Evolutionary conservation across 1,140 invertebrate genomes (phyloP).

Genomic region (Atopsyche davidsoni): DNA sequence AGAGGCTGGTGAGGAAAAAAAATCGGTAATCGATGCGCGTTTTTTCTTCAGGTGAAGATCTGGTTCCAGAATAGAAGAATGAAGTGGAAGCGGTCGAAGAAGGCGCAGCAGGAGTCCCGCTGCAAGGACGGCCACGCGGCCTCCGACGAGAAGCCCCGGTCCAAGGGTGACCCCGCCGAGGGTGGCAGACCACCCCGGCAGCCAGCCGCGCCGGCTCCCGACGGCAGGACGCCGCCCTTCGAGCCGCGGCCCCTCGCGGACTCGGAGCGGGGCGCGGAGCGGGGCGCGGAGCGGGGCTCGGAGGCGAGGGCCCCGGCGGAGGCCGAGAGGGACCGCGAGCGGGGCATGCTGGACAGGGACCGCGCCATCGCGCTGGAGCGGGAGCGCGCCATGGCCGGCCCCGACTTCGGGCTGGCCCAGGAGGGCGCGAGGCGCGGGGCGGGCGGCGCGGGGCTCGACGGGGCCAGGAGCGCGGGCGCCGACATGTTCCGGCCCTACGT

Average conservation of each 20-base stretch:
- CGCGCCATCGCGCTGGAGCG: conserved; percentile 15
- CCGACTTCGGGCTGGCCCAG: conserved; percentile 31
- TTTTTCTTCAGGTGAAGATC: conserved; percentile 74
- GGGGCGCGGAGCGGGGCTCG: no score
- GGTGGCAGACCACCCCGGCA: conserved; percentile 30
- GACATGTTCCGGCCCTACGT: conserved; percentile 51
- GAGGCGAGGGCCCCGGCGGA: not conserved
- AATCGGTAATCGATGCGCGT: no score
- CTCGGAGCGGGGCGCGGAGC: no score
- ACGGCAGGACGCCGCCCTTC: no score
- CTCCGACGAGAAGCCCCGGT: conserved; percentile 35
- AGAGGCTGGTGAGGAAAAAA: no score
- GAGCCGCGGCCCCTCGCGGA: not conserved
- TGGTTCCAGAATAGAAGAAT: conserved; percentile 95
- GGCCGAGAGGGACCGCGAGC: no score
- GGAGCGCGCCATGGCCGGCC: conserved; percentile 41
- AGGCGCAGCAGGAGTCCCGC: conserved; percentile 77
- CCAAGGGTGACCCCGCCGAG: conserved; percentile 37
- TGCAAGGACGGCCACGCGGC: conserved; percentile 33
- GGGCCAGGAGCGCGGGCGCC: conserved; percentile 29
- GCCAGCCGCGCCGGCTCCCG: conserved; percentile 34
- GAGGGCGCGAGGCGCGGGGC: conserved; percentile 40
- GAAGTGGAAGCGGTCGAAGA: conserved; percentile 95
- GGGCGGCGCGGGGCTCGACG: conserved; percentile 40
- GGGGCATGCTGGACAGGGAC: conserved; percentile 9